Conservation (phyloP, 2,113 vertebrate genomes). For the Mustela nigripes region DNA sequence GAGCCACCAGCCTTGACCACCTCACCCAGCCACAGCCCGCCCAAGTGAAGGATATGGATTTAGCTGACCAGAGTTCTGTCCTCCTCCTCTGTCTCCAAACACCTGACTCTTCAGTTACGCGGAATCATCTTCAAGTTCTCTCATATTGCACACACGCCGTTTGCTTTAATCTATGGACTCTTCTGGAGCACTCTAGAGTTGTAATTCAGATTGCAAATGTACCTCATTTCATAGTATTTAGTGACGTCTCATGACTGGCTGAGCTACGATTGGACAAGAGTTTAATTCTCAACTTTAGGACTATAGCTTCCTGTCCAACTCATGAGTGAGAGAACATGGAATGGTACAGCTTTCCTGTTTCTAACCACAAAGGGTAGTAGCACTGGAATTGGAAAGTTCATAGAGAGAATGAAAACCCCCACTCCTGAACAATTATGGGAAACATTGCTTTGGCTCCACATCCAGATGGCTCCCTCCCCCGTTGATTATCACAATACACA, state of each 20-base stretch:
- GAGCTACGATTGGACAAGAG: not conserved
- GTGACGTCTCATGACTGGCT: not conserved
- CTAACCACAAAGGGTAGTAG: not conserved
- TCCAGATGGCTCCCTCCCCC: not conserved
- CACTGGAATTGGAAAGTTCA: not conserved
- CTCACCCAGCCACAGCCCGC: no score
- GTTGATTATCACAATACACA: not conserved
- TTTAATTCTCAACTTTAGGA: not conserved
- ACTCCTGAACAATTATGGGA: not conserved
- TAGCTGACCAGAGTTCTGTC: not conserved
- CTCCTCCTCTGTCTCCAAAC: not conserved
- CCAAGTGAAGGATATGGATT: not conserved
- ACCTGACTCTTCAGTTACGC: no score
- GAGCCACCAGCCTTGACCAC: not conserved
- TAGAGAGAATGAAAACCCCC: not conserved
- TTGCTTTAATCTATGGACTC: not conserved
- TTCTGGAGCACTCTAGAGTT: fast-evolving
- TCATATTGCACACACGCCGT: not conserved
- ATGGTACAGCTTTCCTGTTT: not conserved
- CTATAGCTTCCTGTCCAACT: fast-evolving
- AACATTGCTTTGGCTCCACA: not conserved
- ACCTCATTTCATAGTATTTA: not conserved
- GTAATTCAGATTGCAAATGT: not conserved
- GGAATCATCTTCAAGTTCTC: not conserved
- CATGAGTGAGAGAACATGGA: not conserved